phyloP scores from a whole-genome alignment of 2,797 vertebrate species.

The Sebastes itinus region DNA sequence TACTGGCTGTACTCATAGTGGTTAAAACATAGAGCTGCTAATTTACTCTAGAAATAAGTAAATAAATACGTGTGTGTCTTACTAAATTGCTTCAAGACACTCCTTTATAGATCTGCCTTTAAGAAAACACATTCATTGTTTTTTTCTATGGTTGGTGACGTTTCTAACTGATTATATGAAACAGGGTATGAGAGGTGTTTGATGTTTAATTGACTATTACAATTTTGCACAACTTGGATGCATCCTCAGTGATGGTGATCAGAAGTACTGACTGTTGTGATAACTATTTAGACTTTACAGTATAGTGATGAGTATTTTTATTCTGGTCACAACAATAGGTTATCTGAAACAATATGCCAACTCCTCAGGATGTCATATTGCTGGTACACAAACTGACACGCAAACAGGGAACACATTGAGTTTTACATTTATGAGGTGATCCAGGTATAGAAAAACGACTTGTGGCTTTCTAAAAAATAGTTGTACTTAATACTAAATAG shows the following conservation, averaged over 20 bases:
- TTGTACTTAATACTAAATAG: not conserved
- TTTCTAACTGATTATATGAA: not conserved
- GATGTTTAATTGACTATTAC: not conserved
- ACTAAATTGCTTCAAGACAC: not conserved
- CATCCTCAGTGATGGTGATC: not conserved
- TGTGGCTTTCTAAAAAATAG: not conserved
- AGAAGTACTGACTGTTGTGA: not conserved
- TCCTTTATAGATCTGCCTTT: not conserved
- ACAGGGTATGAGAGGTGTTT: not conserved
- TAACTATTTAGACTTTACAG: not conserved
- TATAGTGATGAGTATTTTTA: not conserved
- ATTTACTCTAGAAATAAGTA: not conserved
- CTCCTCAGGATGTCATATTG: not conserved
- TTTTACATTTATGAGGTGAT: not conserved
- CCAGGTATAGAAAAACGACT: not conserved
- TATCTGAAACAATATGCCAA: not conserved
- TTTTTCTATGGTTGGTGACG: not conserved
- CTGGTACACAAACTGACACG: not conserved
- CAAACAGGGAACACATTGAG: not conserved
- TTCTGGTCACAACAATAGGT: not conserved
- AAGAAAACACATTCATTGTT: not conserved
- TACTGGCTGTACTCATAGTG: not conserved
- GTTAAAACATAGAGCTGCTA: not conserved
- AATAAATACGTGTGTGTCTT: not conserved
- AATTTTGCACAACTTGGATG: not conserved